Base-by-base conservation (phyloP, 2,113 vertebrate genomes). In the Poeciliopsis occidentalis region DNA sequence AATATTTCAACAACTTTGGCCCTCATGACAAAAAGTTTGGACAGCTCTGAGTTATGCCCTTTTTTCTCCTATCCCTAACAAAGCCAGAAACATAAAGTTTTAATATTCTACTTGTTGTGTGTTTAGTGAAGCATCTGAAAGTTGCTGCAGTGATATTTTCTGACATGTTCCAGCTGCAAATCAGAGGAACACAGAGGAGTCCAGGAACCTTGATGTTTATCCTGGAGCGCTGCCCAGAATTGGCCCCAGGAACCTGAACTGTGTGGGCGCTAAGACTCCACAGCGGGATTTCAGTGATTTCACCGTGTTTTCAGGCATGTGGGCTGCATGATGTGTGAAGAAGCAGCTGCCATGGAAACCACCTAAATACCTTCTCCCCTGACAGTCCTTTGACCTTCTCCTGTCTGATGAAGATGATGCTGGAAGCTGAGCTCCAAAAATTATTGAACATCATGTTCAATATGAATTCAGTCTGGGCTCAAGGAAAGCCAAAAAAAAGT, bases 291-390 rank as follows among this genome's bases (percentile, higher is more conserved):
- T 37, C 34, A 37, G 34, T 37, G 34, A 37, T 37, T 37, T 37
- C 8, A 10, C 8, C 51, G 22, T 11, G 29, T 73, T 41, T 63
- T 70, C 54, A 63, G 13, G 29, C 24, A 67, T 61, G 89, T 91
- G 77, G 83, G 86, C 75, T 60, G 85, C 83, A 54, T 54, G 8
- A 74, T 83, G 72, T 69, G 78, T 39, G 57, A 77, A 37, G 8
- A 63, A 76, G 12, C 71, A 47, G 84, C 73, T 83, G 19, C 83
- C 71, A 87, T 85, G 86, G 85, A 81, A 88, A 90, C 90, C 37
- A 82, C 78, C 54, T 66, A 67, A 72, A 78, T 61, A 71, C 71
- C 63, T 47, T 26, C 5, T 51, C 47, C 39, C 44, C 64, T 24
- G 60, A 39, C 70, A 78, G 67, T 76, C 27, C n/a, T 22, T 27